phyloP scores from a whole-genome alignment of 1,140 invertebrate species.

The Rhopalosiphum maidis region DNA sequence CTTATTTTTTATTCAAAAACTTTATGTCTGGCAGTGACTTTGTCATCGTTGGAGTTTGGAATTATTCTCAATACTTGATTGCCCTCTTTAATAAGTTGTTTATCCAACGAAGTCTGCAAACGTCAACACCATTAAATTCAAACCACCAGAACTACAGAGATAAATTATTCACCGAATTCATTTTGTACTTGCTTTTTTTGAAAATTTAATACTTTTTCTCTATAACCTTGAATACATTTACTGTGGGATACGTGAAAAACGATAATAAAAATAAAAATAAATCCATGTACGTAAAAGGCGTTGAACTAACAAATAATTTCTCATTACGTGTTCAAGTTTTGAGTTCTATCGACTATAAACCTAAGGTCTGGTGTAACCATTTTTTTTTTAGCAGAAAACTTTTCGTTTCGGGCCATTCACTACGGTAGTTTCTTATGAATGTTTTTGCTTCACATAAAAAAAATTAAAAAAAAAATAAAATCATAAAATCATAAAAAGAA shows the following conservation, averaged over 20 bases:
- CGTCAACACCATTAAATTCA: conserved; percentile 30
- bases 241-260: background rate
- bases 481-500: background rate
- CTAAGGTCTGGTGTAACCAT: background rate
- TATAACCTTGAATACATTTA: background rate
- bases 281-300: background rate
- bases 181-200: conserved; percentile 22
- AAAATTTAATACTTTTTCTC: background rate
- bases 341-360: conserved; percentile 42
- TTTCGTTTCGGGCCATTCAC: conserved; percentile 50
- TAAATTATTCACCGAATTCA: conserved; percentile 36
- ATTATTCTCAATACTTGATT: conserved; percentile 45
- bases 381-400: background rate
- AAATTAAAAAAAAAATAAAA: background rate
- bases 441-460: conserved; percentile 22
- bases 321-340: conserved; percentile 2
- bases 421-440: conserved; percentile 8
- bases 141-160: background rate
- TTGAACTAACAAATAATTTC: conserved; percentile 32
- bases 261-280: background rate
- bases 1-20: conserved; percentile 27
- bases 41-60: background rate
- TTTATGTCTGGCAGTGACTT: background rate
- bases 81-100: conserved; percentile 40
- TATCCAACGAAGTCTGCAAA: conserved; percentile 37